phyloP scores from a whole-genome alignment of 2,113 vertebrate genomes.

The Misgurnus anguillicaudatus region DNA sequence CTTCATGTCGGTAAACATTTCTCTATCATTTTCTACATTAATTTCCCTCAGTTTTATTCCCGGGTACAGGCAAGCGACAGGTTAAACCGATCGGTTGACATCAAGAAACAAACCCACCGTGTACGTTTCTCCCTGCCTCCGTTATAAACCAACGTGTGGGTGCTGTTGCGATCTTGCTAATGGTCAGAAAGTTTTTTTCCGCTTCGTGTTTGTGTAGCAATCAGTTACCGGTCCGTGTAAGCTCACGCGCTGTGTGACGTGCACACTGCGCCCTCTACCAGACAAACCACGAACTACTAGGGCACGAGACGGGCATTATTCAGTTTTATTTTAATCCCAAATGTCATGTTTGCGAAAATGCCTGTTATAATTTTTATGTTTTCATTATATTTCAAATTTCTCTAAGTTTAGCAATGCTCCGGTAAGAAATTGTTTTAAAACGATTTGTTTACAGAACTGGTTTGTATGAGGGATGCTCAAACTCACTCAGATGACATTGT shows the following conservation, averaged over 20 bases:
- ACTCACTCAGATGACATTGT: background rate
- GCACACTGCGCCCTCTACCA: conserved; percentile 47
- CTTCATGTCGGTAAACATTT: conserved; percentile 31
- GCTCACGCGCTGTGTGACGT: background rate
- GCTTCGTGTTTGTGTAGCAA: conserved; percentile 11
- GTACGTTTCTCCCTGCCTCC: background rate
- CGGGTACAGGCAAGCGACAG: background rate
- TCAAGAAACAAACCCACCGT: conserved; percentile 8
- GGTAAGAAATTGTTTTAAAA: background rate
- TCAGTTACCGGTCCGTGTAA: background rate
- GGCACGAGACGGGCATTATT: background rate
- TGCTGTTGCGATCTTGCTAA: conserved; percentile 15
- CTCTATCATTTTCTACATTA: conserved; percentile 1
- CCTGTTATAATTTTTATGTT: background rate
- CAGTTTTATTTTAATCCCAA: conserved; percentile 5
- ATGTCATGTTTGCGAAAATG: background rate
- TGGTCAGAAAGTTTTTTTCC: conserved; percentile 13
- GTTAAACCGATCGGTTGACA: conserved; percentile 6
- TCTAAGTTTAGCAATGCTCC: background rate
- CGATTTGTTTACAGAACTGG: background rate
- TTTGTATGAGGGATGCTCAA: background rate
- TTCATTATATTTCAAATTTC: background rate
- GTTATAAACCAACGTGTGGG: background rate
- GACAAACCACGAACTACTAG: background rate
- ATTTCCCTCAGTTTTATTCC: background rate